Base-by-base conservation (phyloP, 2,113 vertebrate species). In the Calyptommatus sinebrachiatus region DNA sequence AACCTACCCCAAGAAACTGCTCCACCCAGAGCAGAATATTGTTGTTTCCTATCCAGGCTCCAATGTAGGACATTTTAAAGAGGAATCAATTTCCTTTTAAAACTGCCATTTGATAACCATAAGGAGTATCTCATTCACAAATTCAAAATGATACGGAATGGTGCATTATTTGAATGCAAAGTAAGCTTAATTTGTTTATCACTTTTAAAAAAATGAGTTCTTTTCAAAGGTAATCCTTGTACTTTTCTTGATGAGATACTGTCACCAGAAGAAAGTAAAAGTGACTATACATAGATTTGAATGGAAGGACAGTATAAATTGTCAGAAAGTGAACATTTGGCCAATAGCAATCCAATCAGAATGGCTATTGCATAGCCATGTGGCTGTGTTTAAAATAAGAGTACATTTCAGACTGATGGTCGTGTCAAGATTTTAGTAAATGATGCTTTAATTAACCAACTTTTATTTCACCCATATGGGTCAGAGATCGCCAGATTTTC, bases 391-490 rank as follows among this genome's bases (percentile, higher is more conserved):
- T 62, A 46, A 61, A 71, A 46, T 21, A 78, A 11, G 29, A 78
- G 57, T 20, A 8, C 26, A 46, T 63, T 71, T 9, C 9, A 24
- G 41, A 46, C 7, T 29, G n/a, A 46, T 71, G 31, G 35, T 28
- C 48, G 48, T 63, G 68, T 18, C 77, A 79, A 41, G 35, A 24
- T 71, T 79, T 71, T 22, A 48, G 68, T 16, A 71, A 79, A 81
- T 75, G 35, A 75, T 62, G 65, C 67, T 81, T 69, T 75, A 81
- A 75, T 75, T 75, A 69, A 48, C 65, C 50, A 74, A 68, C 8
- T 81, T 60, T 31, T 8, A 68, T 62, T 84, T 83, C 71, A 82
- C 67, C 62, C 1, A 50, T 63, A 50, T 24, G 35, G 45, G 69
- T 12, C 72, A 71, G 85, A 82, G 1, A 20, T 77, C 61, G 61